These are phyloP conservation scores for Prolemur simus DNA, from an alignment of 2,113 vertebrate species.

Conservation along the genomic window DNA sequence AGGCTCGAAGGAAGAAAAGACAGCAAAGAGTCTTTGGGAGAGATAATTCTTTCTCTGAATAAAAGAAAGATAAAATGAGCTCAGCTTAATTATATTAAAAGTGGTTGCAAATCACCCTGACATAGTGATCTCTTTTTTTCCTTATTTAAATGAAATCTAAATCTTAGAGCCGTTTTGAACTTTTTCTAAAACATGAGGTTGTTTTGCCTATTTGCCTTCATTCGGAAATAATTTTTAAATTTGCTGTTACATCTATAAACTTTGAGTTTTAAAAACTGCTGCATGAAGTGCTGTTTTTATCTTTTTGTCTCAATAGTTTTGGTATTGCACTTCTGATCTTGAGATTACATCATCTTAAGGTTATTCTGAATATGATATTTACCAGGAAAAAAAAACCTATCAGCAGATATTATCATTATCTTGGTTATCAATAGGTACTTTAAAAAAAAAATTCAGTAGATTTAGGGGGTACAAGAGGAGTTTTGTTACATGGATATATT, in stretches of 20 bases:
- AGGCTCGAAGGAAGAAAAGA: background rate
- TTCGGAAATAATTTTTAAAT: constrained; percentile 3
- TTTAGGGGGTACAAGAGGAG: no score
- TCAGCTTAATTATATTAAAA: constrained; percentile 23
- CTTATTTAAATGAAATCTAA: constrained; percentile 25
- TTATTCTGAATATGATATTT: constrained; percentile 37
- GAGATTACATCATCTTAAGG: constrained; percentile 27
- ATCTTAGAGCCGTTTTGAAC: constrained; percentile 64
- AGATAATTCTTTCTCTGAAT: constrained; percentile 22
- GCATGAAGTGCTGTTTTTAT: background rate
- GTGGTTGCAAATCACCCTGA: background rate
- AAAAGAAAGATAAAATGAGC: constrained; percentile 51
- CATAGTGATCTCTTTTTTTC: background rate
- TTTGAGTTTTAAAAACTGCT: constrained; percentile 11
- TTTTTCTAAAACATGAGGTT: constrained; percentile 69
- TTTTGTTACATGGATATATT: no score
- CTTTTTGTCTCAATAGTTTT: background rate
- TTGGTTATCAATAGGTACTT: background rate
- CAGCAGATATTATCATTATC: background rate
- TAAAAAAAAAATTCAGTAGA: no score
- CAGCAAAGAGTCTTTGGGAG: background rate
- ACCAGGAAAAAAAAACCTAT: background rate
- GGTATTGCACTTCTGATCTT: background rate
- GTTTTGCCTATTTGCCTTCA: constrained; percentile 78
- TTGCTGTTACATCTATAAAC: constrained; percentile 36